These are phyloP conservation scores for Eupleurogrammus muticus DNA, from an alignment of 2,797 vertebrate genomes.

Conservation along the genomic window DNA sequence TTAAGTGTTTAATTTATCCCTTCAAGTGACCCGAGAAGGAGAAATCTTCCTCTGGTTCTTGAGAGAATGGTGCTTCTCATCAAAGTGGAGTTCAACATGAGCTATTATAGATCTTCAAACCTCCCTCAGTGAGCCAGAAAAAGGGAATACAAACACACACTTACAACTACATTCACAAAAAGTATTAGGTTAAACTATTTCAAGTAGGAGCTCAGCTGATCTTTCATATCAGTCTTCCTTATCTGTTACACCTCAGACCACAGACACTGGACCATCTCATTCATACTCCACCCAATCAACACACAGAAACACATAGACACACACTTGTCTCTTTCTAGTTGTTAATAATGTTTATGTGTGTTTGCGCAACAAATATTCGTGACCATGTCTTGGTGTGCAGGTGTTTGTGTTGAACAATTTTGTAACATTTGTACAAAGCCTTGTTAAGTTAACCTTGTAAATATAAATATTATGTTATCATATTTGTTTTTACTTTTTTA, in stretches of 20 bases:
- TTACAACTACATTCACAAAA: neutral
- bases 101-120: neutral
- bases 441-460: slow-evolving; percentile 90
- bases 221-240: slow-evolving; percentile 58
- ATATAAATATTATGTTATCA: slow-evolving; percentile 83
- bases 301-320: slow-evolving; percentile 20
- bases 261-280: slow-evolving; percentile 49
- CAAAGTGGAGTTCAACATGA: slow-evolving; percentile 14
- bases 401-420: slow-evolving; percentile 77
- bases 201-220: slow-evolving; percentile 39
- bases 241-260: slow-evolving; percentile 45
- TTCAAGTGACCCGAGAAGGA: slow-evolving; percentile 30
- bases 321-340: slow-evolving; percentile 42
- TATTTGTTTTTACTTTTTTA: slow-evolving; percentile 78
- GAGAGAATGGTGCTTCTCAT: slow-evolving; percentile 62
- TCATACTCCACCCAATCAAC: neutral
- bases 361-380: slow-evolving; percentile 64
- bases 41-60: slow-evolving; percentile 26
- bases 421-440: slow-evolving; percentile 90
- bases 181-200: slow-evolving; percentile 28
- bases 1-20: slow-evolving; percentile 8
- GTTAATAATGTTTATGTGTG: slow-evolving; percentile 67
- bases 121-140: slow-evolving; percentile 26
- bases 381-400: slow-evolving; percentile 68
- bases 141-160: slow-evolving; percentile 2